Evolutionary conservation across 2,888 invertebrate species (phyloP), one percentile per base, ranked within the genome.

Genomic region (Idaea aversata): DNA sequence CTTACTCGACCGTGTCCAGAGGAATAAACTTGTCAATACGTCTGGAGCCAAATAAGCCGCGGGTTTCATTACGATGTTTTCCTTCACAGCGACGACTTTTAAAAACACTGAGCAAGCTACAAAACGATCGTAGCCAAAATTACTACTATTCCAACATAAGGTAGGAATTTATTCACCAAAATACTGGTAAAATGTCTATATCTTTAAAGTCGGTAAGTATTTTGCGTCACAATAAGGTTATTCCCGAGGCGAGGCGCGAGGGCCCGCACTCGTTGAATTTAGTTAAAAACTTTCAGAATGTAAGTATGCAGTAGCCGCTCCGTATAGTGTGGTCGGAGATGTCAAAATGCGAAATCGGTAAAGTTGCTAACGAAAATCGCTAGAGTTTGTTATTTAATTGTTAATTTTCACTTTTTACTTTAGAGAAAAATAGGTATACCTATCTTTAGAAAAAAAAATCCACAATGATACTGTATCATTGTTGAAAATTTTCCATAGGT

Each of bases 161-260:
- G 13, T 5, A 60, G 13, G 34, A 25, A 68, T 78, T 80, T 78
- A 76, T 80, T 79, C 77, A 72, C 72, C 61, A 59, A 47, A 67
- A 74, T 76, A 75, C 75, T 79, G 75, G 75, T 75, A 78, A 76
- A 82, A 79, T 76, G 73, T 79, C 69, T 75, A 74, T 75, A 74
- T 75, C 69, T 72, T 62, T 66, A 63, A 72, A 75, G 71, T 67
- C 71, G 72, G 70, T 67, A 73, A 76, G 76, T 82, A 81, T 78
- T 83, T 82, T 81, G 79, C 76, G 77, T 77, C 68, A 82, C 82
- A 84, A 86, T 84, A 79, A 76, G 81, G 79, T 76, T 81, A 78
- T 82, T 84, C 86, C 83, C 84, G 65, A 70, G 75, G 76, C 77
- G 72, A 70, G 72, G 75, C 75, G 76, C 77, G 72, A 70, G 71